phyloP scores from a whole-genome alignment of 2,888 invertebrate genomes.

The Eristalis tenax region DNA sequence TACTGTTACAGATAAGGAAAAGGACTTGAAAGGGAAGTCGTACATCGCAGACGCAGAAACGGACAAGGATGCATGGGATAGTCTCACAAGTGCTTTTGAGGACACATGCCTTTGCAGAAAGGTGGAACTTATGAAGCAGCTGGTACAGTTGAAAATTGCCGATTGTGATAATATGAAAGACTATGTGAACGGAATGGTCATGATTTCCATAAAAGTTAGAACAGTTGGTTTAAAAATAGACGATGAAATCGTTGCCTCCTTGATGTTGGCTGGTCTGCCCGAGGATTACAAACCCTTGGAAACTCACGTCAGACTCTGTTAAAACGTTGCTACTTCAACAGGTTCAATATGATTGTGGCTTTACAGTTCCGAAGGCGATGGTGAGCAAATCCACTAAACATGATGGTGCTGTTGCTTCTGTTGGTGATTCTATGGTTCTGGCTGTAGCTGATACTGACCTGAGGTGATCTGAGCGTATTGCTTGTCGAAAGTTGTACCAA shows the following conservation, averaged over 20 bases:
- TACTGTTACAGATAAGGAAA: neutral
- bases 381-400: slow-evolving; percentile 3
- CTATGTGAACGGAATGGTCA: slow-evolving; percentile 23
- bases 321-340: too few species aligned
- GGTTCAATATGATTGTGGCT: neutral
- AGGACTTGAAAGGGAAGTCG: slow-evolving; percentile 23
- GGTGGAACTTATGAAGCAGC: slow-evolving; percentile 23
- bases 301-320: slow-evolving; percentile 18
- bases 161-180: slow-evolving; percentile 25
- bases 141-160: slow-evolving; percentile 14
- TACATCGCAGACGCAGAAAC: slow-evolving; percentile 26
- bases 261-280: too few species aligned
- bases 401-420: too few species aligned
- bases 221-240: slow-evolving; percentile 37
- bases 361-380: neutral
- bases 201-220: slow-evolving; percentile 41
- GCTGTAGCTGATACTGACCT: too few species aligned
- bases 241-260: slow-evolving; percentile 2
- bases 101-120: slow-evolving; percentile 18
- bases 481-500: too few species aligned
- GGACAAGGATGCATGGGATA: slow-evolving; percentile 31
- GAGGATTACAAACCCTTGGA: slow-evolving; percentile 30
- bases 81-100: slow-evolving; percentile 10
- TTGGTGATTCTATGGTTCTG: too few species aligned
- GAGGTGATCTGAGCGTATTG: too few species aligned